Base-by-base conservation (phyloP, 2,113 vertebrate species). In the Dendrocopos noguchii region DNA sequence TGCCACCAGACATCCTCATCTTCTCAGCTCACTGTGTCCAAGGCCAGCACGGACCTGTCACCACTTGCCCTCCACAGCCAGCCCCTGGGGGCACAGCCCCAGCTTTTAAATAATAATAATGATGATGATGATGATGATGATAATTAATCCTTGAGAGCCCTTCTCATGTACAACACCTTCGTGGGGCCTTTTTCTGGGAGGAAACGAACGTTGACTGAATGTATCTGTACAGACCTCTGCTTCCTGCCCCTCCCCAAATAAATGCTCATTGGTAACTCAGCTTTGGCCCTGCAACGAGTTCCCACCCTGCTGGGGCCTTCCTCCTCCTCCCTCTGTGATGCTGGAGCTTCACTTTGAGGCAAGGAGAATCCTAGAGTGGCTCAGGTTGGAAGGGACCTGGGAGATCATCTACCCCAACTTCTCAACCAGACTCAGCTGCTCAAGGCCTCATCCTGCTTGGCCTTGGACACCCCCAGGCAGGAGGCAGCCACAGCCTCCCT, bases 151-250 rank as follows among this genome's bases (percentile, higher is more conserved):
- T 52, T 4, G 0, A 2, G 84, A 95, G 75, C 59, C 61, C 68
- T 72, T 90, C 71, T 90, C 57, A 11, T 96, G 92, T 95, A 79
- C 61, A 74, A 81, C 44, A 81, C 0, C 10, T 92, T 88, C 81
- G 76, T 8, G 63, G 94, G 90, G 95, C 94, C 95, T 96, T 96
- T 92, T 74, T 75, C 28, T 55, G 77, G 88, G 89, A 81, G 87
- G 83, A 63, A 71, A 74, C 4, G 1, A 78, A 57, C 0, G 28
- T 36, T 44, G 95, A 93, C 80, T 70, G 87, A 88, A 87, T 94
- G 95, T 94, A 82, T n/a, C 46, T 95, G 95, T 95, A 83, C 31
- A 83, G 78, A 90, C 83, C 46, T 84, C 64, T 59, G 50, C 95
- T 78, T 76, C 87, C 44, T 50, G 55, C 17, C 87, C 50, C 20